These are phyloP conservation scores for Drosophila pandora DNA, from an alignment of 1,140 invertebrate genomes.

Conservation along the genomic window DNA sequence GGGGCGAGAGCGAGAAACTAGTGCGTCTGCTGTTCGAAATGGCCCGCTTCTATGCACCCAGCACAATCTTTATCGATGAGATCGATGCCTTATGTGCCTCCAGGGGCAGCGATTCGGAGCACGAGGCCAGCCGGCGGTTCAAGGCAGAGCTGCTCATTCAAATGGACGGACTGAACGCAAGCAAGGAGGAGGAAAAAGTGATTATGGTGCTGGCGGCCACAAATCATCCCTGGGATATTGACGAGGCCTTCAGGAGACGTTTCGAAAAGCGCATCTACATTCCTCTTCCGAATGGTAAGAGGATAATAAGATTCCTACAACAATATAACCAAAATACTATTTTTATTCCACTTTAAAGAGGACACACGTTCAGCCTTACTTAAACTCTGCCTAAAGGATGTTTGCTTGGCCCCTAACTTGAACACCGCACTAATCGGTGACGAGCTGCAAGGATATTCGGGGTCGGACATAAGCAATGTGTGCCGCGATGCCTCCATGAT, in stretches of 20 bases:
- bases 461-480: conserved; percentile 99
- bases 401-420: conserved; percentile 91
- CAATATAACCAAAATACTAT: background rate
- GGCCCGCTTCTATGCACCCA: conserved; percentile 99
- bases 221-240: conserved; percentile 99
- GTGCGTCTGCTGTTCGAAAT: conserved; percentile 99
- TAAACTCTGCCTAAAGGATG: conserved; percentile 96
- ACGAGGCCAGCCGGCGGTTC: conserved; percentile 99
- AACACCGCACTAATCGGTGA: conserved; percentile 91
- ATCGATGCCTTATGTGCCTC: conserved; percentile 99
- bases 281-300: conserved; percentile 94
- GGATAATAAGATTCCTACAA: background rate
- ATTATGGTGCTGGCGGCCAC: conserved; percentile 99
- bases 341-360: conserved; percentile 76
- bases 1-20: conserved; percentile 99
- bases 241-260: conserved; percentile 97
- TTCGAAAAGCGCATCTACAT: conserved; percentile 99
- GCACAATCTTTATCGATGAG: conserved; percentile 99
- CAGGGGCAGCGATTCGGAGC: conserved; percentile 97
- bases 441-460: conserved; percentile 96
- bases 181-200: conserved; percentile 87
- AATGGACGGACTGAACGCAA: conserved; percentile 95
- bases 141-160: conserved; percentile 99
- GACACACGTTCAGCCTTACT: conserved; percentile 94
- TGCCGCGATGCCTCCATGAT: conserved; percentile 99